Conservation (phyloP, 1,140 invertebrate species). For the Drosophila repleta region DNA sequence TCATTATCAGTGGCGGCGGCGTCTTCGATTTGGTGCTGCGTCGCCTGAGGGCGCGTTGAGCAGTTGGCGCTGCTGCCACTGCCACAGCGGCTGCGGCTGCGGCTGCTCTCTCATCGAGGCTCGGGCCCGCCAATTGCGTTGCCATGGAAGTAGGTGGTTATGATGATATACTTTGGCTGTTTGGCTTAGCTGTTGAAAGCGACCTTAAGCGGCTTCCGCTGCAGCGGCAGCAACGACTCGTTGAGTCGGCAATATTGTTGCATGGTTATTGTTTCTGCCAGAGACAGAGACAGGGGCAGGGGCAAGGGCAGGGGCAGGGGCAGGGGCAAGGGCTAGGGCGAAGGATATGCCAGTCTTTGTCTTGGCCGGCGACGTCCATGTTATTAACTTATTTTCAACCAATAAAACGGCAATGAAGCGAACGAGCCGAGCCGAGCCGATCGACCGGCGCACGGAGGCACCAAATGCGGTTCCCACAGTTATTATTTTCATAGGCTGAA, state of each 20-base stretch:
- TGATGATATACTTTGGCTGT: constrained; percentile 77
- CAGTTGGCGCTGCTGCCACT: constrained; percentile 29
- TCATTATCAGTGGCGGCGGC: constrained; percentile 64
- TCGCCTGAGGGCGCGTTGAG: constrained; percentile 28
- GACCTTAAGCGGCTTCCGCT: constrained; percentile 62
- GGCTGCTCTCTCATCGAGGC: constrained; percentile 34
- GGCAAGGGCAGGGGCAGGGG: background rate
- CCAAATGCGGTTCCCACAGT: constrained; percentile 75
- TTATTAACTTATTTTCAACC: constrained; percentile 83
- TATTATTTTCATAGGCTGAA: constrained; percentile 82
- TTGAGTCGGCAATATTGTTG: constrained; percentile 72
- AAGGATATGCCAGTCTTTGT: constrained; percentile 56
- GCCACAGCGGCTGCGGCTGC: background rate
- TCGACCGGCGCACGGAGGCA: constrained; percentile 27
- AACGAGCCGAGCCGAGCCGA: constrained; percentile 29
- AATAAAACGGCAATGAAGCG: constrained; percentile 80
- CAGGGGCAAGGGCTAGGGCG: background rate
- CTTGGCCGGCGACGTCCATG: constrained; percentile 59
- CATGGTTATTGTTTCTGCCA: constrained; percentile 60
- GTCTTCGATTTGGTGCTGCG: constrained; percentile 31
- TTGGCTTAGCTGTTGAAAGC: constrained; percentile 65
- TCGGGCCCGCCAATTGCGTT: constrained; percentile 36
- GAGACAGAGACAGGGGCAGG: background rate
- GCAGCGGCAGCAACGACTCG: constrained; percentile 28
- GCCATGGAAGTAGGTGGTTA: constrained; percentile 70